These are phyloP conservation scores for Forficula auricularia DNA, from an alignment of 1,140 invertebrate genomes.

Conservation along the genomic window DNA sequence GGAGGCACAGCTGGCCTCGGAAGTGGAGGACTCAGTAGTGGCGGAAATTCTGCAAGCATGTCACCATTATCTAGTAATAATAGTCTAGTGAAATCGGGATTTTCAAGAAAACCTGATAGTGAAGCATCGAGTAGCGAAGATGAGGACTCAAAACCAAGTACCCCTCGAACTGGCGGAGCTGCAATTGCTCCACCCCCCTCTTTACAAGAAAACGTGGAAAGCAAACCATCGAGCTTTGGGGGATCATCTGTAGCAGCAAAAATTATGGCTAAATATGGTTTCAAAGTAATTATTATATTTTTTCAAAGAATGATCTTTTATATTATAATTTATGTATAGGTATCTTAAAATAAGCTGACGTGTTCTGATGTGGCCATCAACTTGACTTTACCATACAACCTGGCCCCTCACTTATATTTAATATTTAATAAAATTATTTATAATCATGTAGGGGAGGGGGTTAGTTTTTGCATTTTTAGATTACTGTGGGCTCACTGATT, in stretches of 20 bases:
- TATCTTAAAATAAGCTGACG: too few species aligned
- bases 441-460: too few species aligned
- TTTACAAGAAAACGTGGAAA: conserved; percentile 45
- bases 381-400: too few species aligned
- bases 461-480: too few species aligned
- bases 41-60: neutral
- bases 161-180: conserved; percentile 37
- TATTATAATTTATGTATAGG: too few species aligned
- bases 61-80: neutral
- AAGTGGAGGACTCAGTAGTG: too few species aligned
- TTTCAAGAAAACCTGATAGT: conserved; percentile 26
- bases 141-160: conserved; percentile 31
- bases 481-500: too few species aligned
- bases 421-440: too few species aligned
- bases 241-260: conserved; percentile 72
- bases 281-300: conserved; percentile 60
- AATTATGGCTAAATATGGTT: conserved; percentile 99
- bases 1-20: neutral
- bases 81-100: conserved; percentile 14
- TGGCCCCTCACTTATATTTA: too few species aligned
- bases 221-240: conserved; percentile 30
- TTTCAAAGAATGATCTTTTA: too few species aligned
- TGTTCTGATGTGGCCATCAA: too few species aligned
- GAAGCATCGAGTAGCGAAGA: conserved; percentile 41
- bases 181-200: conserved; percentile 76